phyloP scores from a whole-genome alignment of 2,113 vertebrate species.

The Sardina pilchardus region DNA sequence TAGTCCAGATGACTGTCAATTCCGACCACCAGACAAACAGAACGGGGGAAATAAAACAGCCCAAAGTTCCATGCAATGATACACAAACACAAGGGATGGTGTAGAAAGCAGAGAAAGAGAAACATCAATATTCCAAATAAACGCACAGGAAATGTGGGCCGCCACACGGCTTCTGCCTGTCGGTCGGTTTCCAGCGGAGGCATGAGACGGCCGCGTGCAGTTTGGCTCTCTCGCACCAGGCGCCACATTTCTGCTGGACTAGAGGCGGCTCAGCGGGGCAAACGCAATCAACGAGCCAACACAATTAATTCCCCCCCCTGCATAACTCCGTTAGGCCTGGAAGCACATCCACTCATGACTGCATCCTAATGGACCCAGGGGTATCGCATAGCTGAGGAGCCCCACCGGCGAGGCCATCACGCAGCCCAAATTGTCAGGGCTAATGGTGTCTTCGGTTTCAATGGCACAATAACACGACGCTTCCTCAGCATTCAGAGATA shows the following conservation, averaged over 20 bases:
- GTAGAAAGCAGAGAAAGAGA: background rate
- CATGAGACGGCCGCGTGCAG: background rate
- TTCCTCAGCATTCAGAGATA: background rate
- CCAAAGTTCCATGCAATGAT: background rate
- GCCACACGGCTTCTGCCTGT: background rate
- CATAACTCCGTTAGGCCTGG: constrained; percentile 1
- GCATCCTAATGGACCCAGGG: constrained; percentile 11
- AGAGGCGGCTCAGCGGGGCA: constrained; percentile 16
- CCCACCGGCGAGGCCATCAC: background rate
- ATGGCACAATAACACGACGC: background rate
- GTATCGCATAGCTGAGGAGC: constrained; percentile 26
- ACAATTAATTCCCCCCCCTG: constrained; percentile 38
- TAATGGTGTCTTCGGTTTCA: background rate
- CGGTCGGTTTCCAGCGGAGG: background rate
- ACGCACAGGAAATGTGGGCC: background rate
- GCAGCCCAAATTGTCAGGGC: background rate
- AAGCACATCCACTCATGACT: constrained; percentile 9
- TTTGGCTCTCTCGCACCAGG: constrained; percentile 27
- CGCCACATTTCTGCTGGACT: constrained; percentile 18
- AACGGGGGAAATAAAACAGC: background rate
- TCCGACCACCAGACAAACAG: background rate
- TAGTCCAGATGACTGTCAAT: background rate
- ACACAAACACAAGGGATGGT: background rate
- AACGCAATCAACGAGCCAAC: constrained; percentile 31
- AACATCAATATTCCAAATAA: background rate